Conservation (phyloP, 2,113 vertebrate species). For the Clarias magur region DNA sequence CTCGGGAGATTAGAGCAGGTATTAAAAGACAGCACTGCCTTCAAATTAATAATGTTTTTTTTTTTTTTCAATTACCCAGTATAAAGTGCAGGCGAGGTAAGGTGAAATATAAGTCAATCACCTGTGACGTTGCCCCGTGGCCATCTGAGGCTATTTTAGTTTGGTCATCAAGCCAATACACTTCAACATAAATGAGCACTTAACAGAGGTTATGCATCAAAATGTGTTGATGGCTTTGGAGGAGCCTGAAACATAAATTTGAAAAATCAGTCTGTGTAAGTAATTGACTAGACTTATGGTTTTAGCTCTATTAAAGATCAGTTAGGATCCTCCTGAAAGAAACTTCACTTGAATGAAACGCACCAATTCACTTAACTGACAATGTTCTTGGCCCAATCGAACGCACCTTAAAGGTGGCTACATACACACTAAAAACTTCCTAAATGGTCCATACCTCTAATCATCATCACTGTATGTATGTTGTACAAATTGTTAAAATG, state of each 20-base stretch:
- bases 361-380: neutral
- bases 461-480: neutral
- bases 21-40: slow-evolving; percentile 17
- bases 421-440: neutral
- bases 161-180: slow-evolving; percentile 3
- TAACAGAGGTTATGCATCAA: slow-evolving; percentile 13
- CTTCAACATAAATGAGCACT: slow-evolving; percentile 21
- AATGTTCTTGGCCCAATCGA: neutral
- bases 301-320: slow-evolving; percentile 34
- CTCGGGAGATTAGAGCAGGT: slow-evolving; percentile 22
- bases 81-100: slow-evolving; percentile 7
- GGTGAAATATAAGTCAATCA: slow-evolving; percentile 29
- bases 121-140: neutral
- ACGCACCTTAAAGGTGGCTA: neutral
- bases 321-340: slow-evolving; percentile 20
- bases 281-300: slow-evolving; percentile 19
- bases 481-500: neutral
- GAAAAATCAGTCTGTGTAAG: slow-evolving; percentile 31
- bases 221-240: slow-evolving; percentile 18
- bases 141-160: slow-evolving; percentile 6
- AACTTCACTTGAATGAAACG: slow-evolving; percentile 21
- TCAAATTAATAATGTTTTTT: slow-evolving; percentile 34
- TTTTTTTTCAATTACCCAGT: slow-evolving; percentile 23
- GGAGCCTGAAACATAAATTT: slow-evolving; percentile 31
- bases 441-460: neutral